Conservation (phyloP, 2,797 vertebrate genomes). For the Okamejei kenojei region DNA sequence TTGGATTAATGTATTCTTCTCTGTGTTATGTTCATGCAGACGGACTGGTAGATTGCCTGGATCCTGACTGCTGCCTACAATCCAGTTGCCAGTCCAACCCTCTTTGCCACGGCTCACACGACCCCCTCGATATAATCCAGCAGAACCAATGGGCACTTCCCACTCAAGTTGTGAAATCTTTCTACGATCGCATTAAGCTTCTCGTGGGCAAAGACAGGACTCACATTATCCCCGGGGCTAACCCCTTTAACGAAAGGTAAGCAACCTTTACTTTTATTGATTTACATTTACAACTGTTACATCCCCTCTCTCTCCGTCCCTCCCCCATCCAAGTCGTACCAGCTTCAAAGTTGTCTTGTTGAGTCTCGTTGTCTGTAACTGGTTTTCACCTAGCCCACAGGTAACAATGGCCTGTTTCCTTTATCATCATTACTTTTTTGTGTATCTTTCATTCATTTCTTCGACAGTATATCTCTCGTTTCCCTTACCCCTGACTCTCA, state of each 20-base stretch:
- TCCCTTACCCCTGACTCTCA: too few relatives aligned
- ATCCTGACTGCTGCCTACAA: slow-evolving; percentile 96
- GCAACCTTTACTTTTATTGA: not conserved
- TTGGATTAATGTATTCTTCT: slow-evolving; percentile 36
- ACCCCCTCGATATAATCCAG: slow-evolving; percentile 89
- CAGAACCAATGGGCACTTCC: slow-evolving; percentile 64
- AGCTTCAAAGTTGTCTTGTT: too few relatives aligned
- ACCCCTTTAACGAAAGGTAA: slow-evolving; percentile 95
- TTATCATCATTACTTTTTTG: too few relatives aligned
- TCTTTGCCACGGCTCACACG: slow-evolving; percentile 85
- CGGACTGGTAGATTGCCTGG: slow-evolving; percentile 93
- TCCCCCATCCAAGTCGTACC: too few relatives aligned
- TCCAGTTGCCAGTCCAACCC: slow-evolving; percentile 85
- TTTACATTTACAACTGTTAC: not conserved
- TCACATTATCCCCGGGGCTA: slow-evolving; percentile 86
- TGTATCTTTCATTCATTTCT: too few relatives aligned
- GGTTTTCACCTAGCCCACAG: too few relatives aligned
- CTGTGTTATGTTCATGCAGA: slow-evolving; percentile 61
- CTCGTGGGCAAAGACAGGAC: slow-evolving; percentile 90
- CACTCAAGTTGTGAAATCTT: slow-evolving; percentile 73
- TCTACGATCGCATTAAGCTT: slow-evolving; percentile 91
- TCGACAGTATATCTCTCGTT: too few relatives aligned
- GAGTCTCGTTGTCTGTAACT: not conserved
- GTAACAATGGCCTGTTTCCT: too few relatives aligned
- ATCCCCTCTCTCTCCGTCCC: not conserved